Conservation (phyloP, 1,140 invertebrate genomes). For the Eumaeus atala region DNA sequence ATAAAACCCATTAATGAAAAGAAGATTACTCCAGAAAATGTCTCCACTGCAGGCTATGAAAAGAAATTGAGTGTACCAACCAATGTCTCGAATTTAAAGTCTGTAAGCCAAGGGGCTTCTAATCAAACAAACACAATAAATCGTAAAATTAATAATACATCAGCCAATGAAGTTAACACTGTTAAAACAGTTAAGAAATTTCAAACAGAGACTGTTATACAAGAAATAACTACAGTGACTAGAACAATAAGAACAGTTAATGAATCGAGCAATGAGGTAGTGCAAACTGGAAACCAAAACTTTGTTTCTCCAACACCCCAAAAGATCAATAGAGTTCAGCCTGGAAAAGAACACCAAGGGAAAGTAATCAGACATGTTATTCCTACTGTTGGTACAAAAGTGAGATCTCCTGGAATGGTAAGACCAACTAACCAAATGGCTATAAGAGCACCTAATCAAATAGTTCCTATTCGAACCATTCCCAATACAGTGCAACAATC, state of each 20-base stretch:
- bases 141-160: slow-evolving; percentile 29
- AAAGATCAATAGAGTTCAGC: slow-evolving; percentile 34
- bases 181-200: slow-evolving; percentile 60
- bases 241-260: slow-evolving; percentile 64
- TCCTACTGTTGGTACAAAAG: slow-evolving; percentile 34
- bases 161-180: slow-evolving; percentile 43
- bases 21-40: slow-evolving; percentile 22
- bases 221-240: slow-evolving; percentile 66
- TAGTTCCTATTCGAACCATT: slow-evolving; percentile 34
- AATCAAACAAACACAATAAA: slow-evolving; percentile 26
- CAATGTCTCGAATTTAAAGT: slow-evolving; percentile 15
- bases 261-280: slow-evolving; percentile 49
- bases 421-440: slow-evolving; percentile 21
- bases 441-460: slow-evolving; percentile 35
- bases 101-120: slow-evolving; percentile 21
- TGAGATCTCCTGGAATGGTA: slow-evolving; percentile 31
- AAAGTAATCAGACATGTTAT: slow-evolving; percentile 35
- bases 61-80: slow-evolving; percentile 19
- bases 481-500: not conserved
- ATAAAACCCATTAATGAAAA: slow-evolving; percentile 44
- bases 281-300: slow-evolving; percentile 32
- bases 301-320: slow-evolving; percentile 22
- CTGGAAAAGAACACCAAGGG: slow-evolving; percentile 36
- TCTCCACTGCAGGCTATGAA: slow-evolving; percentile 13
- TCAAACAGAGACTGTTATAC: slow-evolving; percentile 58